These are phyloP conservation scores for Teinopalpus imperialis DNA, from an alignment of 2,888 invertebrate species.

Conservation along the genomic window DNA sequence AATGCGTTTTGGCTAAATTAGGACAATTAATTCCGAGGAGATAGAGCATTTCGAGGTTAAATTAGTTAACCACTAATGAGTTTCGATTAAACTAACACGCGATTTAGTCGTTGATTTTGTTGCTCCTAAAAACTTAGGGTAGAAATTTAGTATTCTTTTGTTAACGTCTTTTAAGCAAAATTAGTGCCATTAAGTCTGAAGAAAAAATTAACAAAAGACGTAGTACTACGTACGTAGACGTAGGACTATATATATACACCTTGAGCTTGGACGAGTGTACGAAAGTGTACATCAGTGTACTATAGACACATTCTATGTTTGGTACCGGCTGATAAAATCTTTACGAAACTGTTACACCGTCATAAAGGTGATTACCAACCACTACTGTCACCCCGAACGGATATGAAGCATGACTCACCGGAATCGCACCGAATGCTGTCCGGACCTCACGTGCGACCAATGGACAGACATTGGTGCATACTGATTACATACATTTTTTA, in stretches of 20 bases:
- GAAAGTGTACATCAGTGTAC: no score
- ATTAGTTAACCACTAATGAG: constrained; percentile 25
- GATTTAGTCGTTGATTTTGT: constrained; percentile 23
- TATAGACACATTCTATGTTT: not conserved
- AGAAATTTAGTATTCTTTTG: constrained; percentile 5
- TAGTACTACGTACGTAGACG: no score
- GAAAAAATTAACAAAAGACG: no score
- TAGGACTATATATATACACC: no score
- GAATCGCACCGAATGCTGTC: constrained; percentile 59
- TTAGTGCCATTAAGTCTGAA: constrained; percentile 7
- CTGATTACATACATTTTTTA: constrained; percentile 38
- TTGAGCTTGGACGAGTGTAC: no score
- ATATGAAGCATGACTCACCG: constrained; percentile 64
- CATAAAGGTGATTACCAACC: constrained; percentile 22
- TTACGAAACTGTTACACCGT: constrained; percentile 12
- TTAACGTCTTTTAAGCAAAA: constrained; percentile 1
- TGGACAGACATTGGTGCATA: constrained; percentile 50
- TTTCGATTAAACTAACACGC: constrained; percentile 25
- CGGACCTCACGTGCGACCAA: constrained; percentile 58
- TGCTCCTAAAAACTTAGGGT: constrained; percentile 1
- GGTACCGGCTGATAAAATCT: constrained; percentile 2
- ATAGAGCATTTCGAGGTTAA: constrained; percentile 25
- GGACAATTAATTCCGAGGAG: constrained; percentile 21
- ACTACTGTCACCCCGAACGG: constrained; percentile 36
- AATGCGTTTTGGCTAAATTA: constrained; percentile 19